Evolutionary conservation across 2,888 invertebrate genomes (phyloP).

Genomic region (Lasioglossum vierecki): DNA sequence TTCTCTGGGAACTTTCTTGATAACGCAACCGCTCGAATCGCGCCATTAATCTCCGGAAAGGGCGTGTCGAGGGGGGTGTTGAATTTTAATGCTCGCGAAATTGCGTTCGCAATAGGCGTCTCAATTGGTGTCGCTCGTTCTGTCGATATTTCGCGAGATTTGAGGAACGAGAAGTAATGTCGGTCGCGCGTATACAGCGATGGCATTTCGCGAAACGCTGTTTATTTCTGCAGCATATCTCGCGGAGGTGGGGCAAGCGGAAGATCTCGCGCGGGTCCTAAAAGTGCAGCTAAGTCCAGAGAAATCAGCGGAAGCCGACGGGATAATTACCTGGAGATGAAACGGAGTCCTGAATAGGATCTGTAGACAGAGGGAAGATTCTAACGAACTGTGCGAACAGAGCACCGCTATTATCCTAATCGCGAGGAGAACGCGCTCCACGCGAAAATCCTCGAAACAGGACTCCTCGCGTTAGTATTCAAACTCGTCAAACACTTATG

Average conservation of each 20-base stretch:
- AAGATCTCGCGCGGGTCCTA: conserved; percentile 48
- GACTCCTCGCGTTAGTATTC: background rate
- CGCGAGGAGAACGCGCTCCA: conserved; percentile 61
- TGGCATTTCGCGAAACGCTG: conserved; percentile 37
- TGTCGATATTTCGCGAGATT: conserved; percentile 15
- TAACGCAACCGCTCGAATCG: background rate
- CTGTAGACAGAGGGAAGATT: conserved; percentile 25
- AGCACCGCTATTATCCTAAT: conserved; percentile 69
- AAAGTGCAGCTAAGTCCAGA: conserved; percentile 52
- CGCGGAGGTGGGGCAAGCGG: background rate
- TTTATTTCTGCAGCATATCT: conserved; percentile 52
- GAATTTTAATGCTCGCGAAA: conserved; percentile 3
- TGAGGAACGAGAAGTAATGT: conserved; percentile 23
- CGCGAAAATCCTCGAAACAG: conserved; percentile 13
- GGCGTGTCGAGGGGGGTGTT: background rate
- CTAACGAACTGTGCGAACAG: conserved; percentile 66
- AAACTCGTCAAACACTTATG: background rate
- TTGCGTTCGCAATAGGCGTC: background rate
- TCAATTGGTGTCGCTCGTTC: conserved; percentile 10
- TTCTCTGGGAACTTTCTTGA: background rate
- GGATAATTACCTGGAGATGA: conserved; percentile 62
- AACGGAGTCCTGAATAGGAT: background rate
- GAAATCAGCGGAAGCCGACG: conserved; percentile 60
- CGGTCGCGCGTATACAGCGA: conserved; percentile 28
- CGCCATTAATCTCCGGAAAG: background rate